Conservation (phyloP, 2,113 vertebrate species). For the Bucco capensis region DNA sequence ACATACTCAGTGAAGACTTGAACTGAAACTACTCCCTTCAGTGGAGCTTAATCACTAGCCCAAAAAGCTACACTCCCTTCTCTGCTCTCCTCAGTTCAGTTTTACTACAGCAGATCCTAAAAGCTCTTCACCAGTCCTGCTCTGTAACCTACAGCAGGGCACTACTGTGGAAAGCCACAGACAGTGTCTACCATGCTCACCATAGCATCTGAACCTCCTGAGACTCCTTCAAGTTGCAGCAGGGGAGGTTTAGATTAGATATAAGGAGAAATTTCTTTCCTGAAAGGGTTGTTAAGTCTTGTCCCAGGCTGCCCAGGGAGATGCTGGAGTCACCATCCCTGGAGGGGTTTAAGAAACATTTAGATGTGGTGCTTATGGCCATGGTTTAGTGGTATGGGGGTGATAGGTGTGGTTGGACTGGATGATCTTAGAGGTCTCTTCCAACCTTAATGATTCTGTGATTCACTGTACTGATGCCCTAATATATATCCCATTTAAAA, state of each 20-base stretch:
- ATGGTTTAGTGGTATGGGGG: no score
- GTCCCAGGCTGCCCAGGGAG: no score
- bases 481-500: not conserved
- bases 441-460: no score
- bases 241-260: no score
- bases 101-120: not conserved
- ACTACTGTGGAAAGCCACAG: not conserved
- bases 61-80: not conserved
- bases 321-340: no score
- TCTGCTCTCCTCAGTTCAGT: not conserved
- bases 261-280: no score
- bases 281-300: no score
- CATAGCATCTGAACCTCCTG: not conserved
- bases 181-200: not conserved
- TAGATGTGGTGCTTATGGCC: no score
- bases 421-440: no score
- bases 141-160: not conserved
- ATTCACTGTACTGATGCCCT: not conserved
- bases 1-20: not conserved
- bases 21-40: not conserved
- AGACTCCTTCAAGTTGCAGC: no score
- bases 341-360: no score
- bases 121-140: accelerated
- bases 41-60: not conserved
- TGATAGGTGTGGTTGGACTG: no score